Percentiles rank a stretch among this genome's conserved stretches.
phyloP scores from a whole-genome alignment of 2,888 invertebrate species.

The Tipula vernalis region DNA sequence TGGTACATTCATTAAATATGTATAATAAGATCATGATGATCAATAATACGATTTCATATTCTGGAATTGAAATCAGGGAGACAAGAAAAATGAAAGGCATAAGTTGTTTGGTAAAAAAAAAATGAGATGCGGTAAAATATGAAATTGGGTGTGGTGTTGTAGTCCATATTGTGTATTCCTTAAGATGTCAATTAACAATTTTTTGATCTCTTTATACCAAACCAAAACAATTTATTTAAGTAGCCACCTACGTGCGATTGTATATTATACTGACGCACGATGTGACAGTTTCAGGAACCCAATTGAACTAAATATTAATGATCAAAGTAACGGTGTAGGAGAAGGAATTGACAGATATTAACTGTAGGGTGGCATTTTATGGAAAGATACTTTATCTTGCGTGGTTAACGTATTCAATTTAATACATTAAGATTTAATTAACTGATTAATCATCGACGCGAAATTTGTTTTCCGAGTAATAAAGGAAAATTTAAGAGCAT shows the following conservation, averaged over 20 bases:
- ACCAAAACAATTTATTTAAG: neutral
- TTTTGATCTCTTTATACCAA: neutral
- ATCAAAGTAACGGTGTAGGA: neutral
- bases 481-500: too few species aligned
- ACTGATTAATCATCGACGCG: too few species aligned
- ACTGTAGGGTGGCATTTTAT: too few species aligned
- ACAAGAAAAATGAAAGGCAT: neutral
- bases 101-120: neutral
- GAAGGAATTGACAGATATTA: too few species aligned
- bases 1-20: neutral
- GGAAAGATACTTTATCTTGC: too few species aligned
- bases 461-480: too few species aligned
- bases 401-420: too few species aligned
- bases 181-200: neutral
- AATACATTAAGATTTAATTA: too few species aligned
- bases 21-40: neutral
- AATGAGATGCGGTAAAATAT: neutral
- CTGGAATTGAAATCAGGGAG: neutral
- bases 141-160: neutral
- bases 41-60: neutral
- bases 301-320: neutral
- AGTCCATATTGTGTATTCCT: neutral
- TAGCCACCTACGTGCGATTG: neutral
- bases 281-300: neutral
- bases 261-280: neutral